Conservation (phyloP, 2,888 invertebrate genomes). For the Rhimphoctona megacephalus region DNA sequence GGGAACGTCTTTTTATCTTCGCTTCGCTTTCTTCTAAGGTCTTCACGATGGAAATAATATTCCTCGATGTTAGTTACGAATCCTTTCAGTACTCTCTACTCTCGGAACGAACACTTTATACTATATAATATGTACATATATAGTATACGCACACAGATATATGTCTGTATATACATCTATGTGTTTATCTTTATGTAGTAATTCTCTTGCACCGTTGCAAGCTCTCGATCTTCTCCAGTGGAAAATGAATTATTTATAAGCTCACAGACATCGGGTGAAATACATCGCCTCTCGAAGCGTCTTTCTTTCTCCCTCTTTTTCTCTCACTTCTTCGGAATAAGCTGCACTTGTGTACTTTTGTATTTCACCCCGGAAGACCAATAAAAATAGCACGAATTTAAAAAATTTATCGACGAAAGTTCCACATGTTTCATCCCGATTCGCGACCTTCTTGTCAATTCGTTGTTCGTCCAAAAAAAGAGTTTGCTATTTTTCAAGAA, state of each 20-base stretch:
- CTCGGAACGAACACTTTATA: slow-evolving; percentile 22
- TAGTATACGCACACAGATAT: background rate
- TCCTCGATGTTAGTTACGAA: slow-evolving; percentile 30
- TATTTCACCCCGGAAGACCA: background rate
- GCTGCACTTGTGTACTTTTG: background rate
- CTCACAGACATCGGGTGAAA: slow-evolving; percentile 21
- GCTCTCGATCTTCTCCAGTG: slow-evolving; percentile 23
- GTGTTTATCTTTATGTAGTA: slow-evolving; percentile 19
- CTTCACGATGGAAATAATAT: slow-evolving; percentile 31
- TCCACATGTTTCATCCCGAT: slow-evolving; percentile 6
- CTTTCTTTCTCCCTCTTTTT: background rate
- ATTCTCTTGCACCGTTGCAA: slow-evolving; percentile 28
- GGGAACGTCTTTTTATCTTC: slow-evolving; percentile 9
- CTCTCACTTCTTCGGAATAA: background rate
- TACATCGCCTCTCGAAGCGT: slow-evolving; percentile 41
- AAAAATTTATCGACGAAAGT: slow-evolving; percentile 14
- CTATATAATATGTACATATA: slow-evolving; percentile 16
- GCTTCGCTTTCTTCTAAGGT: background rate
- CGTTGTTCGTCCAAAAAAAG: background rate
- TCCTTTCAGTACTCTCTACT: slow-evolving; percentile 30
- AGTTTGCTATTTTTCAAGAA: background rate
- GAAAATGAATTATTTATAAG: slow-evolving; percentile 63
- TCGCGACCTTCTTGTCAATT: background rate
- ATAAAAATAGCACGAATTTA: background rate
- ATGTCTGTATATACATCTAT: slow-evolving; percentile 2